phyloP scores from a whole-genome alignment of 53 echinoderm and acorn worm species.

The Echinometra lucunter region DNA sequence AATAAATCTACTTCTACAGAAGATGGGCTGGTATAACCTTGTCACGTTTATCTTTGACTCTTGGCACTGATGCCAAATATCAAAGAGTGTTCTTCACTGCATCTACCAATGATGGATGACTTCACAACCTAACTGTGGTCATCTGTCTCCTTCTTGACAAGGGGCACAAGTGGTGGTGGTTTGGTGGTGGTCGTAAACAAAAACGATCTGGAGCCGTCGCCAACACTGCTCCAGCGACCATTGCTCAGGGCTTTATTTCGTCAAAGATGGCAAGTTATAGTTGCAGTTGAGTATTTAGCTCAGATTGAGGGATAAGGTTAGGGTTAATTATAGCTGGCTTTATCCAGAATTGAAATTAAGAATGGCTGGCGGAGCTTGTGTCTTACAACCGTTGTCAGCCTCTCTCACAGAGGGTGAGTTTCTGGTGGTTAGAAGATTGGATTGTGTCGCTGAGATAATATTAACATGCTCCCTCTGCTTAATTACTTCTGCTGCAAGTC shows the following conservation, averaged over 20 bases:
- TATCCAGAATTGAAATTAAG: too few species aligned
- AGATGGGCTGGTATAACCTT: background rate
- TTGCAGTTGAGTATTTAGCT: too few species aligned
- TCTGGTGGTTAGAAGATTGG: background rate
- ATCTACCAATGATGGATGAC: background rate
- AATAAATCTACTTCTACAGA: slow-evolving; percentile 13
- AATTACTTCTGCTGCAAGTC: slow-evolving; percentile 1
- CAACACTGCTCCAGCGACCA: too few species aligned
- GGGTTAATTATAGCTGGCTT: too few species aligned
- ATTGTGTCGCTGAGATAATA: background rate
- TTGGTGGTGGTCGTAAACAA: background rate
- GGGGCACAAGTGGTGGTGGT: slow-evolving; percentile 19
- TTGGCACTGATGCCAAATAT: background rate
- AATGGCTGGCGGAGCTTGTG: too few species aligned
- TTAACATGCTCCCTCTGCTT: background rate
- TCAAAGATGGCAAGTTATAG: too few species aligned
- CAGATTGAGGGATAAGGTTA: too few species aligned
- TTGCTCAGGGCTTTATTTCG: too few species aligned
- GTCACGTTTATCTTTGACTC: background rate
- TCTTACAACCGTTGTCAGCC: background rate
- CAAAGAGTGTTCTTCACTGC: background rate
- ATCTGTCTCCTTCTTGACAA: slow-evolving; percentile 2
- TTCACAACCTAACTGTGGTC: background rate
- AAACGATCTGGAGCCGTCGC: background rate
- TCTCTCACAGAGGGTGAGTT: background rate